Percentiles rank a stretch among this genome's conserved stretches.
phyloP scores from a whole-genome alignment of 1,140 invertebrate species.

The Eupeodes corollae region DNA sequence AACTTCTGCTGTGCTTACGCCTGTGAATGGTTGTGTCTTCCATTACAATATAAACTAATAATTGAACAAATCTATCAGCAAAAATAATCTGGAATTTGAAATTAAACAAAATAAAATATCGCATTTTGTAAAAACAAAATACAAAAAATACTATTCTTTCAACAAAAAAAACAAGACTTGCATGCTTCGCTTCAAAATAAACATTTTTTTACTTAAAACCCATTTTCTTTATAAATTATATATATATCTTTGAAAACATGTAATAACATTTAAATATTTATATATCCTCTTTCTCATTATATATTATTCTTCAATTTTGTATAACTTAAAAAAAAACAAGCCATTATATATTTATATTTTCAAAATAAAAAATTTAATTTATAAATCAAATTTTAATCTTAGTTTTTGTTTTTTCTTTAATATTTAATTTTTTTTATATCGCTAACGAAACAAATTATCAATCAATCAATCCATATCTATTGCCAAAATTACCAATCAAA shows the following conservation, averaged over 20 bases:
- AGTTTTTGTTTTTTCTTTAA: too few species aligned
- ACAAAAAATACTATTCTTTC: neutral
- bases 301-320: neutral
- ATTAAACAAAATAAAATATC: too few species aligned
- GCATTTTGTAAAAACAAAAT: too few species aligned
- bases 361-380: too few species aligned
- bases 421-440: too few species aligned
- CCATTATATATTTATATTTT: too few species aligned
- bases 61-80: conserved; percentile 37
- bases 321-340: too few species aligned
- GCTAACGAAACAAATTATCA: too few species aligned
- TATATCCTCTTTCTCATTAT: conserved; percentile 49
- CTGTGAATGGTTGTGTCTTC: conserved; percentile 60
- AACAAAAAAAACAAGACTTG: neutral
- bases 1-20: conserved; percentile 59
- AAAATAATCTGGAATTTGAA: conserved; percentile 16
- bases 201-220: too few species aligned
- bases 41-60: conserved; percentile 51
- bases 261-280: conserved; percentile 33
- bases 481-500: too few species aligned
- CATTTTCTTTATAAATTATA: neutral
- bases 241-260: conserved; percentile 1
- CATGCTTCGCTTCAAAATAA: conserved; percentile 9
- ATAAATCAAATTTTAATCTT: too few species aligned
- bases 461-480: too few species aligned